Conservation (phyloP, 2,113 vertebrate genomes). For the Phodopus roborovskii region DNA sequence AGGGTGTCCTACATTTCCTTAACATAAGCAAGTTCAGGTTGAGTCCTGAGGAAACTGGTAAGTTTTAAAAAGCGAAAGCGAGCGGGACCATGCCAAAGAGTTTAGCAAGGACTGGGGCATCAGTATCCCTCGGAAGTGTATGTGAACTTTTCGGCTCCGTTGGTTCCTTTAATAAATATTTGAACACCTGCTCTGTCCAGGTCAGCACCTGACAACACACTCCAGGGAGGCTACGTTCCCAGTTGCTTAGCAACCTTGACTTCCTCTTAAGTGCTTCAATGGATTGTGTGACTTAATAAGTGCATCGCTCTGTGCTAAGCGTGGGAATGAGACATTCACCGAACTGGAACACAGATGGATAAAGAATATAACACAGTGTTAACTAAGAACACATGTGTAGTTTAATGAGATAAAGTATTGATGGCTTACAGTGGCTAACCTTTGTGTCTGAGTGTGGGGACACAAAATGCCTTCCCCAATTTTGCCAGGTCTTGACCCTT, state of each 20-base stretch:
- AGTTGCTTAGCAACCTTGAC: conserved; percentile 17
- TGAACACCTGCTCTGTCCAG: conserved; percentile 7
- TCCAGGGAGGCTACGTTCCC: background rate
- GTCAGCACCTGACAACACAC: background rate
- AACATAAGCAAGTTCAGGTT: background rate
- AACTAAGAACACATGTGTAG: background rate
- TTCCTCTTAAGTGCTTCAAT: background rate
- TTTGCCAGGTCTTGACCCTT: background rate
- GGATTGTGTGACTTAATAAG: background rate
- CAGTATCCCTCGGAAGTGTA: background rate
- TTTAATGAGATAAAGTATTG: background rate
- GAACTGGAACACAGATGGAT: background rate
- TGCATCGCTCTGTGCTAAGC: background rate
- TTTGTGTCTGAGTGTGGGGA: background rate
- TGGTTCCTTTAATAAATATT: conserved; percentile 42
- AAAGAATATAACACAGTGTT: background rate
- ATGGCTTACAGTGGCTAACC: background rate
- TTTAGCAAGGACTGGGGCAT: background rate
- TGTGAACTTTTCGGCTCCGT: background rate
- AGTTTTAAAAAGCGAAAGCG: conserved; percentile 26
- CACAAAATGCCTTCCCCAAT: background rate
- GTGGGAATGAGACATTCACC: background rate
- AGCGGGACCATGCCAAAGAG: background rate
- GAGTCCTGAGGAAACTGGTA: background rate
- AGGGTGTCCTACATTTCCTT: background rate